Evolutionary conservation across 2,888 invertebrate genomes (phyloP), one percentile per base, ranked within the genome.

Genomic region (Anthrax anthrax): DNA sequence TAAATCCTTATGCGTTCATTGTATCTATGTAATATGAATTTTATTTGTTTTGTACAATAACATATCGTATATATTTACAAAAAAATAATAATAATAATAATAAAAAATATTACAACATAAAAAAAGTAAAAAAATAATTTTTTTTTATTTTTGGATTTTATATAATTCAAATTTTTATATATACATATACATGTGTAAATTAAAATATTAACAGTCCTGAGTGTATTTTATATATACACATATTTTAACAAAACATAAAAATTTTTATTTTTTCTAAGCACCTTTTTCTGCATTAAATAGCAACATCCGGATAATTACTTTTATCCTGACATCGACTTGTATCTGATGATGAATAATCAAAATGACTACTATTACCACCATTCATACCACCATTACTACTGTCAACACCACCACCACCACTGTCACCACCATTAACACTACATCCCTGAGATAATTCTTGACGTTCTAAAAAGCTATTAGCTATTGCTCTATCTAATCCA

Each of bases 401-500:
- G n/a, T n/a, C n/a, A n/a, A n/a, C n/a, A n/a, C n/a, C n/a, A n/a
- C n/a, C n/a, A n/a, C n/a, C n/a, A n/a, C n/a, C n/a, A n/a, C n/a
- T n/a, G n/a, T n/a, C n/a, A n/a, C n/a, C n/a, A n/a, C n/a, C n/a
- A n/a, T n/a, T n/a, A n/a, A n/a, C n/a, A n/a, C n/a, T n/a, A n/a
- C n/a, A n/a, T n/a, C n/a, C 53, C 17, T 49, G 49, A 12, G 59
- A 58, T 51, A 61, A 60, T 45, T 67, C 64, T 51, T 67, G 69
- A 27, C 62, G 64, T 38, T 60, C 64, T 48, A 66, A 51, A 23
- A 66, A 68, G 47, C 58, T 65, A 49, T 68, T 66, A 4, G 67
- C 67, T 47, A 68, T 64, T 47, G 60, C 60, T 37, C 66, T 62
- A 56, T 67, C 67, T 40, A 67, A 48, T 0, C 69, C 67, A 1